Conservation (phyloP, 2,797 vertebrate genomes). For the Macrochelys suwanniensis region DNA sequence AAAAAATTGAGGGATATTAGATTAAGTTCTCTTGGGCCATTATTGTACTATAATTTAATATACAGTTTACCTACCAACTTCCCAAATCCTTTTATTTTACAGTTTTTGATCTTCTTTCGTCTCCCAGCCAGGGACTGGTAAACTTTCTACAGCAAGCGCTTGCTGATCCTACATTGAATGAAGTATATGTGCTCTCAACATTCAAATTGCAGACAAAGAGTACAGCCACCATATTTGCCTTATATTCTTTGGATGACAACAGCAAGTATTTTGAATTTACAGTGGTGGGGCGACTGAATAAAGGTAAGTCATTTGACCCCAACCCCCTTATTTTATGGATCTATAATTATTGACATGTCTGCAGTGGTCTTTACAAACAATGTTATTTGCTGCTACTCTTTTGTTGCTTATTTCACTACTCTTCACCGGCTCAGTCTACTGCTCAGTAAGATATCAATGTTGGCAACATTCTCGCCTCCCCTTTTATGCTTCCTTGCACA, state of each 20-base stretch:
- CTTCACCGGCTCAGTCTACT: not conserved
- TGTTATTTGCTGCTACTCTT: not conserved
- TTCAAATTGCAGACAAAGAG: conserved; percentile 91
- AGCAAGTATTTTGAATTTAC: conserved; percentile 97
- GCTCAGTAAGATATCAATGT: not conserved
- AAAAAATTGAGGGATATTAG: not conserved
- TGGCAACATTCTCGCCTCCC: not conserved
- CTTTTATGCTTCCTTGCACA: not conserved
- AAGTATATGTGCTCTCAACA: conserved; percentile 90
- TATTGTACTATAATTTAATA: not conserved
- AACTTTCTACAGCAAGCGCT: conserved; percentile 89
- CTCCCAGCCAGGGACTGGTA: conserved; percentile 87
- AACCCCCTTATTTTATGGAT: not conserved
- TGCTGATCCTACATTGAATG: conserved; percentile 87
- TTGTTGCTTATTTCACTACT: not conserved
- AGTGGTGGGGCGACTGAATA: conserved; percentile 94
- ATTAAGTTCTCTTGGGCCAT: not conserved
- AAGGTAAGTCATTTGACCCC: conserved; percentile 85
- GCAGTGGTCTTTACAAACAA: not conserved
- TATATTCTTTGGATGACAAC: conserved; percentile 92
- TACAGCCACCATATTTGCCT: conserved; percentile 85
- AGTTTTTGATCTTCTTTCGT: conserved; percentile 96
- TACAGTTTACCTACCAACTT: not conserved
- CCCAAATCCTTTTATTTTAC: conserved; percentile 43
- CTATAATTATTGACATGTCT: not conserved